Base-by-base conservation (phyloP, 2,113 vertebrate genomes). In the Vimba vimba region DNA sequence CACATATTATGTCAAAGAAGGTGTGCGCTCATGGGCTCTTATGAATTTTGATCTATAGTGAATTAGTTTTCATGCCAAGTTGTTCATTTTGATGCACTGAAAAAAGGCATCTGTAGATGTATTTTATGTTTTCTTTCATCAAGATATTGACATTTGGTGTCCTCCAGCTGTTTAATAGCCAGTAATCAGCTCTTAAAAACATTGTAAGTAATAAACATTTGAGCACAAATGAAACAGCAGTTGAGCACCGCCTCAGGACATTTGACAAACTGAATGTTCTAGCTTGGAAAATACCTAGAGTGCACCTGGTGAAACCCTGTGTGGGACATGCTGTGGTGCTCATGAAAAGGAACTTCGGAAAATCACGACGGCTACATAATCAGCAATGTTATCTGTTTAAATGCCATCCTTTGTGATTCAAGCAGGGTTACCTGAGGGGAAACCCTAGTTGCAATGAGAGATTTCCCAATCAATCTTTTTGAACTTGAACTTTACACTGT, bases 261-360 rank as follows among this genome's bases (percentile, higher is more conserved):
- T 81, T 66, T 50, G 6, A 47, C 36, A 69, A 64, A 21, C 43
- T 77, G 50, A 77, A 77, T 55, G 47, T 55, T 80, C 27, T 75
- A 71, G 23, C 25, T 75, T 30, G 79, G 85, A 86, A 86, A 81
- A 86, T 81, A 82, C 85, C 85, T 86, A n/a, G 68, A 47, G 21
- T n/a, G 85, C 78, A 86, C 52, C 78, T 47, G 74, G 45, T 68
- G 76, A 87, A 83, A 79, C 77, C 77, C 77, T 80, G 59, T 17
- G 33, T 69, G 80, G 64, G 85, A 86, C 85, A 86, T 86, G 78
- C 85, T 64, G 52, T 64, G 68, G 39, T 83, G 85, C 68, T 47
- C 60, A 69, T 82, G 66, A 81, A 86, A 74, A 80, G 79, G 25
- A 82, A 73, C 60, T 74, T 86, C 17, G 25, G 25, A 55, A 77